These are phyloP conservation scores for Synergus gifuensis DNA, from an alignment of 2,888 invertebrate species.

Conservation along the genomic window DNA sequence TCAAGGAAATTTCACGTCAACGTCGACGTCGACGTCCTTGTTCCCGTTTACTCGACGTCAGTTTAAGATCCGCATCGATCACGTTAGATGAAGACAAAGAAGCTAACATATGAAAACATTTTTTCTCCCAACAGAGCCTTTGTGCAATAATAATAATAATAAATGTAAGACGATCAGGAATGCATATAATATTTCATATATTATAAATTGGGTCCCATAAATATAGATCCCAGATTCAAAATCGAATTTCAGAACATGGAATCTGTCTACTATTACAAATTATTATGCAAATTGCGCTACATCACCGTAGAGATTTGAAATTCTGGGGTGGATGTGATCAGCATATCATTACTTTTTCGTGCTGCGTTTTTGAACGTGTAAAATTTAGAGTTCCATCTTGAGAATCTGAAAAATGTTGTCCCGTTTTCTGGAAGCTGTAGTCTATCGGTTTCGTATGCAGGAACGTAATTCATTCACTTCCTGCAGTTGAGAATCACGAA, in stretches of 20 bases:
- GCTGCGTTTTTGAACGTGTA: background rate
- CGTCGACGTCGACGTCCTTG: slow-evolving; percentile 20
- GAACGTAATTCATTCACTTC: slow-evolving; percentile 20
- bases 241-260: slow-evolving; percentile 6
- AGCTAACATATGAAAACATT: background rate
- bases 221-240: background rate
- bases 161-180: slow-evolving; percentile 43
- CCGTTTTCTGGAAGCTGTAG: background rate
- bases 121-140: background rate
- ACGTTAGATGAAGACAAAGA: background rate
- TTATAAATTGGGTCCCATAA: no score
- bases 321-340: slow-evolving; percentile 6
- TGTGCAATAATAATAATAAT: background rate
- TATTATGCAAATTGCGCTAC: slow-evolving; percentile 14
- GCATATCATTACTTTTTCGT: background rate
- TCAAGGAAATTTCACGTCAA: slow-evolving; percentile 3
- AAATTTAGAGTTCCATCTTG: background rate
- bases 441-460: background rate
- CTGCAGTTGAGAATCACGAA: slow-evolving; percentile 1
- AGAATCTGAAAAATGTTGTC: background rate
- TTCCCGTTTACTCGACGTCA: slow-evolving; percentile 5
- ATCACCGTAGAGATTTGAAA: slow-evolving; percentile 9
- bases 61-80: slow-evolving; percentile 30
- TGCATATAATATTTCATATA: no score
- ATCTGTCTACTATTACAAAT: slow-evolving; percentile 25